Conservation (phyloP, 2,888 invertebrate genomes). For the Arenicola marina region DNA sequence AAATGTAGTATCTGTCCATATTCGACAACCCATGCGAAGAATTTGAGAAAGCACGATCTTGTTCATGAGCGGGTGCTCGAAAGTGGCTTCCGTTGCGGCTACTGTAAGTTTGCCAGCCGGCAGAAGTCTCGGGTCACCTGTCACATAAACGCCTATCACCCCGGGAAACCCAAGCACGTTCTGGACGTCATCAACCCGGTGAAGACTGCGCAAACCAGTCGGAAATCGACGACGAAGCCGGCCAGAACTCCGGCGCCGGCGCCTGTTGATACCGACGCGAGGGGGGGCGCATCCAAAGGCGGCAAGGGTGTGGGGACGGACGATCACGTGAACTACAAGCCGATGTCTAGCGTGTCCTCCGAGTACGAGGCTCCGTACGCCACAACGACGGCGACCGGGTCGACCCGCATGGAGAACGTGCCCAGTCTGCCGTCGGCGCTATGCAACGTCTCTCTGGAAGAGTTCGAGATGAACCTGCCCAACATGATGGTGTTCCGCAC, state of each 20-base stretch:
- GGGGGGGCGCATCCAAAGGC: background rate
- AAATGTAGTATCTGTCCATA: constrained; percentile 3
- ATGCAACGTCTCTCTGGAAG: background rate
- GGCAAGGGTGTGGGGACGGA: background rate
- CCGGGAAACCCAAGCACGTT: background rate
- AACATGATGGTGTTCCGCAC: constrained; percentile 19
- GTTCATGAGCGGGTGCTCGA: background rate
- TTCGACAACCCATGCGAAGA: background rate
- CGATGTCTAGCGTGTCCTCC: background rate
- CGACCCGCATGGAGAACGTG: too few species aligned
- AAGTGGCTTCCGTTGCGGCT: background rate
- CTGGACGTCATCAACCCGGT: background rate
- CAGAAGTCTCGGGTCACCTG: constrained; percentile 1
- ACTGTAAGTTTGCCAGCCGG: background rate
- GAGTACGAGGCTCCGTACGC: background rate
- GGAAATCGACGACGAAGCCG: background rate
- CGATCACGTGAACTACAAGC: background rate
- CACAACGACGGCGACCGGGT: background rate
- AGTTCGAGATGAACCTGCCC: constrained; percentile 13
- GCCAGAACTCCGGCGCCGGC: background rate
- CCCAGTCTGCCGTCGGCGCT: background rate
- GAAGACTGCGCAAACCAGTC: background rate
- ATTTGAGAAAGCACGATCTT: background rate
- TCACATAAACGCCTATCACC: constrained; percentile 1
- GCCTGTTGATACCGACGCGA: background rate